Evolutionary conservation across 2,888 invertebrate genomes (phyloP).

Genomic region (Diogma glabrata): DNA sequence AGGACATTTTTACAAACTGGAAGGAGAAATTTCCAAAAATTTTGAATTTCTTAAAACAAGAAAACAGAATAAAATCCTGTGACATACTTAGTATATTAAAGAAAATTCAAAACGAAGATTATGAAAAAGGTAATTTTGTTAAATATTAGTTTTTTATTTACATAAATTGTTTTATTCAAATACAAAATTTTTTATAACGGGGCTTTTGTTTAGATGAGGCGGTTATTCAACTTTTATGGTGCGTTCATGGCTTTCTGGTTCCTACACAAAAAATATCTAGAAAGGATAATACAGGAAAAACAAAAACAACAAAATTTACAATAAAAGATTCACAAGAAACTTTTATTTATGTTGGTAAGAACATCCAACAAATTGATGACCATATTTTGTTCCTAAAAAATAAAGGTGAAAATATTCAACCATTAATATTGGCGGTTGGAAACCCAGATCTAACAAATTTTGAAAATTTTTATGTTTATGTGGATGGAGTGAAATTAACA

Average conservation of each 20-base stretch:
- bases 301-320: neutral
- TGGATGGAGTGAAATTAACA: neutral
- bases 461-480: neutral
- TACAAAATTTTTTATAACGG: too few species aligned
- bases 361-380: slow-evolving; percentile 1
- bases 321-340: slow-evolving; percentile 7
- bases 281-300: slow-evolving; percentile 2
- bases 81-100: neutral
- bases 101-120: neutral
- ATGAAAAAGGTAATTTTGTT: neutral
- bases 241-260: slow-evolving; percentile 10
- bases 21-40: neutral
- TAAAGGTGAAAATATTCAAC: neutral
- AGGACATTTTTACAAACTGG: neutral
- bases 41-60: neutral
- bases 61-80: neutral
- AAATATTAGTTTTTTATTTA: too few species aligned
- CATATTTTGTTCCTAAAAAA: neutral
- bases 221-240: neutral
- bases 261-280: slow-evolving; percentile 6
- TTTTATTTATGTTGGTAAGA: neutral
- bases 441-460: neutral
- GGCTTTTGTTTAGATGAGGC: slow-evolving; percentile 1
- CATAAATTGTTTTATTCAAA: too few species aligned
- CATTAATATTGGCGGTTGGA: neutral